Evolutionary conservation across 2,113 vertebrate genomes (phyloP).

Genomic region (Cariama cristata): DNA sequence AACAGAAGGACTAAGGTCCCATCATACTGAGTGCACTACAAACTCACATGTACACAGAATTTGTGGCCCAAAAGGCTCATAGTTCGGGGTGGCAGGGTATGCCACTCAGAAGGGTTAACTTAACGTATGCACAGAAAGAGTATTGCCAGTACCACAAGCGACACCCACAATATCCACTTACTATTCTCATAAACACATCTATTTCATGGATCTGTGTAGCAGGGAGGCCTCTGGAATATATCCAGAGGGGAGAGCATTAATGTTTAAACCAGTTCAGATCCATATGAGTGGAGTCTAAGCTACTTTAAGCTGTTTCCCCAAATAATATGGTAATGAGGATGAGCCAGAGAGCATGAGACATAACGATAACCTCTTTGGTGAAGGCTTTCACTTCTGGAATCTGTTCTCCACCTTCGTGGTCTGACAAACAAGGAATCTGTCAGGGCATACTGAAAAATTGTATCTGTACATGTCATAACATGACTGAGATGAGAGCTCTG

Average conservation of each 20-base stretch:
- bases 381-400: neutral
- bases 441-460: neutral
- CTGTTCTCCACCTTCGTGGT: neutral
- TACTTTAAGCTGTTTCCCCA: neutral
- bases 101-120: neutral
- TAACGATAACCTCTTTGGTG: neutral
- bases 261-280: neutral
- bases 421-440: neutral
- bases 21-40: neutral
- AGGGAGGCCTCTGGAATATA: neutral
- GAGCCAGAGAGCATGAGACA: neutral
- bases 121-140: neutral
- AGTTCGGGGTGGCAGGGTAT: neutral
- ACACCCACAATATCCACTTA: neutral
- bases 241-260: neutral
- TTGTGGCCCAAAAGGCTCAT: neutral
- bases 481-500: neutral
- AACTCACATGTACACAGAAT: neutral
- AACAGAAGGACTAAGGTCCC: neutral
- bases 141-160: neutral
- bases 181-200: neutral
- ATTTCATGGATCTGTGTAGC: neutral
- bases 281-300: neutral
- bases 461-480: neutral
- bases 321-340: neutral